Evolutionary conservation across 2,113 vertebrate species (phyloP), one percentile per base, ranked within the genome.

Genomic region (Hemicordylus capensis): DNA sequence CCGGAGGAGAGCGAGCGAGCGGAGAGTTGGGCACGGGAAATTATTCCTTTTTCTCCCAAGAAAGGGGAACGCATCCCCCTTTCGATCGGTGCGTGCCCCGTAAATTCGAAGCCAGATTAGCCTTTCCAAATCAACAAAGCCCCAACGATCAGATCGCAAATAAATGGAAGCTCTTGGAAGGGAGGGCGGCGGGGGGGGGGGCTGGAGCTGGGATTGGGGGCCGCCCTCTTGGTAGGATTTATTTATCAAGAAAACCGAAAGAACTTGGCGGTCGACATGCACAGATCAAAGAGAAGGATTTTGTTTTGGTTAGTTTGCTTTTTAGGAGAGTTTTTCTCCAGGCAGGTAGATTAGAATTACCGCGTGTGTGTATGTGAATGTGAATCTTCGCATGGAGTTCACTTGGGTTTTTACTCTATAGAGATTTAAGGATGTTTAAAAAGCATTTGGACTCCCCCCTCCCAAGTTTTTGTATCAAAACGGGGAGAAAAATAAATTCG

Each of bases 121-220:
- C 78, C 84, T 58, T 39, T 20, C 0, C 15, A 37, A 84, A 84
- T 0, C 51, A 84, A 8, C 12, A 0, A 10, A 11, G 4, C 20
- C 44, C 42, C 42, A 2, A 14, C 0, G 0, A 2, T 26, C 0
- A 0, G 7, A 78, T 63, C 67, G 0, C 69, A 56, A 59, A 46
- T 0, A 0, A n/a, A 39, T 26, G 42, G 1, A 0, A 39, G 59
- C 44, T 51, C 67, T 61, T 6, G 14, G 0, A 0, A 2, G 26
- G 48, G 24, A 34, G 44, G 12, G 19, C 1, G 42, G 28, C 9
- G 31, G 6, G 20, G 42, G 19, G 1, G 20, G 20, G 44, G 15
- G 6, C 1, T n/a, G n/a, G 17, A 5, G 42, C 8, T 15, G 3
- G 44, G 3, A 7, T 2, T n/a, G 56, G 5, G 17, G 37, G 20